These are phyloP conservation scores for Elachura formosa DNA, from an alignment of 2,113 vertebrate genomes.

Conservation along the genomic window DNA sequence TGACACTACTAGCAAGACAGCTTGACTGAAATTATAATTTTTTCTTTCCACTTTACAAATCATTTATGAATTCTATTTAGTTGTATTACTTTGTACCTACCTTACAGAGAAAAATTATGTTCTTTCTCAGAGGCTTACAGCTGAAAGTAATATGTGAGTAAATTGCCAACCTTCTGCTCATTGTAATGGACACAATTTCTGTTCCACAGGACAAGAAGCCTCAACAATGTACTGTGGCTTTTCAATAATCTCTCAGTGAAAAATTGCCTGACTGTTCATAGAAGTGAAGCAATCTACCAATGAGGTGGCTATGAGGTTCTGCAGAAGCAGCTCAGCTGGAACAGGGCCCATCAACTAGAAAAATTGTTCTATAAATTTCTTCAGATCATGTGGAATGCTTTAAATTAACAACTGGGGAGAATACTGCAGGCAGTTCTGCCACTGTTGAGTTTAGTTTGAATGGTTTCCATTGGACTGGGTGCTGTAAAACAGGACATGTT, in stretches of 20 bases:
- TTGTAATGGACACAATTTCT: not conserved
- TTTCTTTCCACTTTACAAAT: not conserved
- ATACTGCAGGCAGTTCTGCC: not conserved
- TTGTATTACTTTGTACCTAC: not conserved
- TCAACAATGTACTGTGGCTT: not conserved
- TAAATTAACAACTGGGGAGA: not conserved
- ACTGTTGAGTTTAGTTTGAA: not conserved
- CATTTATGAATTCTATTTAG: not conserved
- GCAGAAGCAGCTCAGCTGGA: not conserved
- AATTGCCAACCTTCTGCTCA: not conserved
- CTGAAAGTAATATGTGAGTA: not conserved
- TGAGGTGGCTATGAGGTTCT: not conserved
- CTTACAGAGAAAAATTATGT: not conserved
- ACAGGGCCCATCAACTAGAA: not conserved
- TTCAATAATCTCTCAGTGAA: not conserved
- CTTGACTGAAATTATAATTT: not conserved
- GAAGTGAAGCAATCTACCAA: not conserved
- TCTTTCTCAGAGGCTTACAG: not conserved
- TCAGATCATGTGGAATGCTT: not conserved
- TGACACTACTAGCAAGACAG: not conserved
- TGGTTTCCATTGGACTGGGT: not conserved
- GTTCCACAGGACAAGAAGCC: not conserved
- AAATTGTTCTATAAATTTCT: not conserved
- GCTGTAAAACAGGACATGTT: fast-evolving
- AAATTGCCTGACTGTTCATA: not conserved